Evolutionary conservation across 2,888 invertebrate species (phyloP), one percentile per base, ranked within the genome.

Genomic region (Brenthis hecate): DNA sequence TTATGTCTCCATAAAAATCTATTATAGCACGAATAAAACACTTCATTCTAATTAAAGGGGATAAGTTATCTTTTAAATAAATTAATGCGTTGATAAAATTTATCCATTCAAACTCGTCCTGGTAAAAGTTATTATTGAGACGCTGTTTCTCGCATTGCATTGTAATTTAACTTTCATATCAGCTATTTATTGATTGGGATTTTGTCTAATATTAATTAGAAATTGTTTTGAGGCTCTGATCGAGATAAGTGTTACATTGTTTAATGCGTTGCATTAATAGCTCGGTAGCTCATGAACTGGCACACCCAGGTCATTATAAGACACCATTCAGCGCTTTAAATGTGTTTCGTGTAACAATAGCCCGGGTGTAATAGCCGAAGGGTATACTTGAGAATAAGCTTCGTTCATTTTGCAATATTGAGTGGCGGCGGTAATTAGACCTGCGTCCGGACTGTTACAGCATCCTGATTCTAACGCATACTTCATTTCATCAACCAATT

Each of bases 391-490:
- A 85, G 84, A 85, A 87, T 86, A 85, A 84, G 83, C 84, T 86
- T 85, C 81, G 81, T 80, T 78, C 81, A 85, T 92, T 89, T 91
- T 87, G 91, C 90, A 92, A 92, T 86, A 88, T 88, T 85, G 87
- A 89, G 85, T 87, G 86, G 83, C 87, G 85, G 83, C 78, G 84
- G 88, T 90, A 92, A 92, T 92, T 91, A 91, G 91, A 90, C 76
- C 84, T 79, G 84, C 86, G 86, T 89, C 88, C 88, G 87, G 73
- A 74, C 84, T 78, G 80, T 89, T 88, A 88, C 90, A 87, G 89
- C 89, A 91, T 90, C 91, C 91, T 88, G 89, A 91, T 88, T 87
- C 86, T 85, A 89, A 89, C 87, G 85, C 88, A 83, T 80, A 81
- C 72, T 70, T 70, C 73, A 69, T 69, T 70, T 67, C 61, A 56